phyloP scores from a whole-genome alignment of 2,797 vertebrate genomes.

The Acanthornis magna region DNA sequence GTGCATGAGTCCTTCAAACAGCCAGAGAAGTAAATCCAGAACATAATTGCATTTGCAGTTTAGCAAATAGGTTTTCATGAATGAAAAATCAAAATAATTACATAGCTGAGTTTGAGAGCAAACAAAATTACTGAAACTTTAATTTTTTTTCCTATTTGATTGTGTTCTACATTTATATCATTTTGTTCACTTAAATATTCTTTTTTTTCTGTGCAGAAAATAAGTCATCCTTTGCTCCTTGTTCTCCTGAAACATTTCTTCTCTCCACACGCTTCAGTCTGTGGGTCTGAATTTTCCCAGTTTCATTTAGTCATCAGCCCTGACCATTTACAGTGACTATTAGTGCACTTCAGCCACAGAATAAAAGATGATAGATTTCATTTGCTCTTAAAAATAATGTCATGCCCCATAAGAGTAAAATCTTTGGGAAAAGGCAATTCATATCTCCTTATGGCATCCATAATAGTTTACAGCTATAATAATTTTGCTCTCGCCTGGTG shows the following conservation, averaged over 20 bases:
- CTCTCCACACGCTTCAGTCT: not conserved
- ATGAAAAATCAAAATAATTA: not conserved
- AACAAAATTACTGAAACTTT: not conserved
- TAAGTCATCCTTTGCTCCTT: not conserved
- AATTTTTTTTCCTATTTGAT: not conserved
- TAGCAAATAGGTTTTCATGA: not conserved
- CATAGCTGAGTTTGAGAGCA: not conserved
- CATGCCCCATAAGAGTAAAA: slow-evolving; percentile 6
- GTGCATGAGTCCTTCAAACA: not conserved
- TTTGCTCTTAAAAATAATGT: slow-evolving; percentile 21
- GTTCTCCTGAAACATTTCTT: not conserved
- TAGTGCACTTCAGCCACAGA: not conserved
- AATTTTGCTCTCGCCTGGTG: not conserved
- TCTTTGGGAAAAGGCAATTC: not conserved
- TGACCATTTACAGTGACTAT: not conserved
- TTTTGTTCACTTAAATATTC: not conserved
- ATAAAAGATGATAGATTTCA: not conserved
- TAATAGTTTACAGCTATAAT: slow-evolving; percentile 16
- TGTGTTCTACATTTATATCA: not conserved
- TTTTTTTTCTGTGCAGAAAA: not conserved
- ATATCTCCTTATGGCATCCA: not conserved
- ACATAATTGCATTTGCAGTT: not conserved
- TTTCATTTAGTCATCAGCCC: not conserved
- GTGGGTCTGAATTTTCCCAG: not conserved
- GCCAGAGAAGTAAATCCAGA: not conserved